Base-by-base conservation (phyloP, 2,113 vertebrate genomes). In the Cyphomyrus plagiostoma region DNA sequence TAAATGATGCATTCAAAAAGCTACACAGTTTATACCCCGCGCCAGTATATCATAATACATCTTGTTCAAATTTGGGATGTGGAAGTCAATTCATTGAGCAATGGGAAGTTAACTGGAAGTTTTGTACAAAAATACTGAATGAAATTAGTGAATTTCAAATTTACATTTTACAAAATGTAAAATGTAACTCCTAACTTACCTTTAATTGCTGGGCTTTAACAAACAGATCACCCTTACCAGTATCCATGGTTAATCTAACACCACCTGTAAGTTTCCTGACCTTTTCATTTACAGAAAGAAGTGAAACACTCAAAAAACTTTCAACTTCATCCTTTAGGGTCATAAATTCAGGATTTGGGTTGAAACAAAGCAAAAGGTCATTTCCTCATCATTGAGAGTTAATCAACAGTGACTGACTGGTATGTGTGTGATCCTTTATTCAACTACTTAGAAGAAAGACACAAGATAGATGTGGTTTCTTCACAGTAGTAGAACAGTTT, bases 141-240 rank as follows among this genome's bases (percentile, higher is more conserved):
- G 19, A 48, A 48, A 23, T 84, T 11, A 84, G 21, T 23, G 8
- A 45, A 35, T 35, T 35, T 35, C 1, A 35, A 35, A 35, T 35
- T 35, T 35, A 35, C 1, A 35, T 35, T 35, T 35, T 4, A 45
- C 45, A 84, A 23, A 9, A 1, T 84, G 21, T 23, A 48, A 84
- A 84, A 11, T 11, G 21, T 23, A 84, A 46, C 85, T 9, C 30
- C 56, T 74, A 39, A 93, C 95, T 95, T 92, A 96, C 95, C 95
- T 94, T 95, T 6, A 96, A 92, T 90, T 94, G 95, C 89, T 93
- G 94, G 89, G 93, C 94, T 92, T 93, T 96, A 77, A 93, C 10
- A 9, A 94, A 80, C 46, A 90, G 93, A 26, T 95, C 94, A n/a
- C 10, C 26, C 88, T 92, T 95, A 82, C 89, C 50, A 39, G 45